These are phyloP conservation scores for Motacilla alba DNA, from an alignment of 2,113 vertebrate species.

Conservation along the genomic window DNA sequence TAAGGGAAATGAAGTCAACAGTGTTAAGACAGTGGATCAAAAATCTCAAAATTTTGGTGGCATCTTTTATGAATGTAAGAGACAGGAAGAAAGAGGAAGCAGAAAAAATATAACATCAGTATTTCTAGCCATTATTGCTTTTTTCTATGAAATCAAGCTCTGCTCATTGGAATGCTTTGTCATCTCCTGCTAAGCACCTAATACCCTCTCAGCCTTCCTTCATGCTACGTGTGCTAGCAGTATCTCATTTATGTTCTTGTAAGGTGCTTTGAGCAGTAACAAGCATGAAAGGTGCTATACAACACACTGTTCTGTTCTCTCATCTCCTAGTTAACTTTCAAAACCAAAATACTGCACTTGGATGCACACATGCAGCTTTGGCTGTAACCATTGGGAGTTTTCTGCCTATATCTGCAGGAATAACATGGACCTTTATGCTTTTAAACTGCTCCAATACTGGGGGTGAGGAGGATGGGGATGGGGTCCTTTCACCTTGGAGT, in stretches of 20 bases:
- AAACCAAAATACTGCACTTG: not conserved
- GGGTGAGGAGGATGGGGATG: not conserved
- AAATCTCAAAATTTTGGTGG: not conserved
- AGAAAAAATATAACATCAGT: not conserved
- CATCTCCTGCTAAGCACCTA: not conserved
- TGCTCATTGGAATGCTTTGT: not conserved
- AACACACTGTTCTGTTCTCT: not conserved
- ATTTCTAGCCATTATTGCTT: not conserved
- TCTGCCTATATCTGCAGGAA: not conserved
- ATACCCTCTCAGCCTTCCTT: not conserved
- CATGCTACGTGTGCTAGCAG: not conserved
- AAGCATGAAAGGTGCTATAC: constrained; percentile 6
- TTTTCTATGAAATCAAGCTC: not conserved
- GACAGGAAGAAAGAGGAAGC: not conserved
- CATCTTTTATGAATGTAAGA: not conserved
- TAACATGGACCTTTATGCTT: not conserved
- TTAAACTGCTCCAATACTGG: not conserved
- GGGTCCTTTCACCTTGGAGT: not conserved
- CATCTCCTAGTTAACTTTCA: not conserved
- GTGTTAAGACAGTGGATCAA: not conserved
- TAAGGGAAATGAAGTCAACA: not conserved
- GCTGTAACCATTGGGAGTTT: not conserved
- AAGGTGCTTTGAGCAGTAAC: not conserved
- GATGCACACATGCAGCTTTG: not conserved
- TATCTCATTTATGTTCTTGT: not conserved